Conservation (phyloP, 2,113 vertebrate species). For the Phyllostomus hastatus region DNA sequence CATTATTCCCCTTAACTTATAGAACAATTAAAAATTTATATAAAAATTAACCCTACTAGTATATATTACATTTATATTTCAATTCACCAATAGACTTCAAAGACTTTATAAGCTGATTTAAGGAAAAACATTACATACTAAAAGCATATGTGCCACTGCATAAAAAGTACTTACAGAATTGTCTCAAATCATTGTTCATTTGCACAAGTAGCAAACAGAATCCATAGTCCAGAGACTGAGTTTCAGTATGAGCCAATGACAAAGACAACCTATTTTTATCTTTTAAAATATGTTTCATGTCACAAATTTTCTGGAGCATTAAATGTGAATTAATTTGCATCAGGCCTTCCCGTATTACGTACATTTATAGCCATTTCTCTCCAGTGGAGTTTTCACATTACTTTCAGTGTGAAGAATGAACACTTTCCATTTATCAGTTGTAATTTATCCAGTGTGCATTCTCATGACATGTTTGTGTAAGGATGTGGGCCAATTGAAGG, state of each 20-base stretch:
- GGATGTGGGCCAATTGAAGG: constrained; percentile 73
- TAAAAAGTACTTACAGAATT: neutral
- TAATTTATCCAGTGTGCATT: constrained; percentile 58
- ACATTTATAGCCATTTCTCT: constrained; percentile 44
- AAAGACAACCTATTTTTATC: neutral
- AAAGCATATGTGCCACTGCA: neutral
- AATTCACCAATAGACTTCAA: neutral
- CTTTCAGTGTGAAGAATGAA: constrained; percentile 6
- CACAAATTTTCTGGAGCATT: neutral
- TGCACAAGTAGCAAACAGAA: neutral
- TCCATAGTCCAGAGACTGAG: neutral
- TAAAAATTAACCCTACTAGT: neutral
- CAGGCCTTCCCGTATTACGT: constrained; percentile 45
- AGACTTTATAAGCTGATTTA: neutral
- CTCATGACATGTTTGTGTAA: constrained; percentile 63
- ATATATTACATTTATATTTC: neutral
- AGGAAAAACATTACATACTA: neutral
- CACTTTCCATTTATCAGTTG: constrained; percentile 58
- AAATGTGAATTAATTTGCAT: neutral
- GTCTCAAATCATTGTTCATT: neutral
- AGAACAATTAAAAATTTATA: neutral
- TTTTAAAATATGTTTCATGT: neutral
- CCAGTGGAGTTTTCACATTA: constrained; percentile 29
- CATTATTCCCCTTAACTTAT: neutral
- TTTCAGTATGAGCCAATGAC: neutral